Evolutionary conservation across 2,888 invertebrate genomes (phyloP), one percentile per base, ranked within the genome.

Genomic region (Drosophila greeni): DNA sequence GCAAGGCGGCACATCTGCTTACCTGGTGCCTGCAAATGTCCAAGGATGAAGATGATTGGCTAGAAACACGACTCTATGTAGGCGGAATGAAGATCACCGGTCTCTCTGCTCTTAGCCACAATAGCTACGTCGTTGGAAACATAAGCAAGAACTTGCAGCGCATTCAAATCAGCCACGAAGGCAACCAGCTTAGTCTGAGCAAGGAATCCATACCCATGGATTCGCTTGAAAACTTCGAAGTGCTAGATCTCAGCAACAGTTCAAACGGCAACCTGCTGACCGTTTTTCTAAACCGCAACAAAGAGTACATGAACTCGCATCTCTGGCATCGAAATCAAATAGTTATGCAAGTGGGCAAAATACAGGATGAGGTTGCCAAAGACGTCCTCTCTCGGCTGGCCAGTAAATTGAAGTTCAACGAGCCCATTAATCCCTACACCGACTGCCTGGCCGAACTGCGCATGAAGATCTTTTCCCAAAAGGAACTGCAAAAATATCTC

Each of bases 81-180:
- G 84, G 85, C 12, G 86, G 85, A 16, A 75, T 84, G 5, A 86
- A 86, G 69, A 84, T 87, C 34, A 82, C 86, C n/a, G 85, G 86
- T 70, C 60, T 88, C 24, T 76, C 83, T 52, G 37, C 48, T 4
- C n/a, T 82, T 2, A 70, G 58, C 2, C 26, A 61, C 23, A 53
- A 45, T 16, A 80, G 78, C 29, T 88, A 78, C 53, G 69, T 82
- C 1, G 52, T 87, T 43, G 72, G 72, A 9, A 86, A 86, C 2
- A 72, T 84, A 0, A 74, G 64, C 1, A 82, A 82, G 1, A 34
- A 56, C 2, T 29, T 86, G 0, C 74, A 74, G 26, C 66, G 69
- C 9, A 23, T 87, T 18, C 70, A 70, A 1, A 42, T 88, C 1
- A 9, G 3, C 2, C 73, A 84, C 6, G 51, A 71, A 23, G 2